Evolutionary conservation across 1,140 invertebrate genomes (phyloP), one percentile per base, ranked within the genome.

Genomic region (Chrysomallon squamiferum): DNA sequence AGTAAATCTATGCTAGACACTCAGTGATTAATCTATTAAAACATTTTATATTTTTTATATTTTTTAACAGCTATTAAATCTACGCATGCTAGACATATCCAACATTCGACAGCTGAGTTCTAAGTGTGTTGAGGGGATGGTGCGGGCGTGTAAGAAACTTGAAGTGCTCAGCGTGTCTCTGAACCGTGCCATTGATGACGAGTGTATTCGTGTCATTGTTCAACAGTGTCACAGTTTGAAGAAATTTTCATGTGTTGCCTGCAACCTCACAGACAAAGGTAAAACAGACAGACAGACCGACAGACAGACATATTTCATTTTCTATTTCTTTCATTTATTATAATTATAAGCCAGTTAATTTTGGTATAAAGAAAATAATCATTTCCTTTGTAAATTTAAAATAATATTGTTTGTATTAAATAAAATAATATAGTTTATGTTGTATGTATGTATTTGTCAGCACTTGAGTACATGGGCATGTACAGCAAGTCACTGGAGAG

Each of bases 181-280:
- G 38, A 77, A 77, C 27, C 56, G 62, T n/a, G 49, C 58, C 22
- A 59, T 82, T 11, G 72, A 73, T 57, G 80, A 82, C 49, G 41
- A 63, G 15, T 77, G 68, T 63, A 69, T 80, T 0, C 49, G 70
- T 1, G 47, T 58, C 33, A 62, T 79, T 4, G 71, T 67, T 6
- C 65, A n/a, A 33, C 47, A 66, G 49, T 71, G 73, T 6, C 50
- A 45, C 5, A 63, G 63, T 4, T 63, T 82, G 33, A 71, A 64
- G 35, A 45, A 63, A 27, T 54, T 82, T 3, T 75, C 78, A 30
- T 77, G 73, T 65, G 80, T 80, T 5, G 77, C 74, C 9, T 82
- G 80, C 65, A 64, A 52, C 30, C 43, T 82, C 15, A 75, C 71
- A 41, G 80, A 82, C 63, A 67, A 63, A 71, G 77, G 79, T 81